phyloP scores from a whole-genome alignment of 2,797 vertebrate genomes.

The Epinephelus malabaricus region DNA sequence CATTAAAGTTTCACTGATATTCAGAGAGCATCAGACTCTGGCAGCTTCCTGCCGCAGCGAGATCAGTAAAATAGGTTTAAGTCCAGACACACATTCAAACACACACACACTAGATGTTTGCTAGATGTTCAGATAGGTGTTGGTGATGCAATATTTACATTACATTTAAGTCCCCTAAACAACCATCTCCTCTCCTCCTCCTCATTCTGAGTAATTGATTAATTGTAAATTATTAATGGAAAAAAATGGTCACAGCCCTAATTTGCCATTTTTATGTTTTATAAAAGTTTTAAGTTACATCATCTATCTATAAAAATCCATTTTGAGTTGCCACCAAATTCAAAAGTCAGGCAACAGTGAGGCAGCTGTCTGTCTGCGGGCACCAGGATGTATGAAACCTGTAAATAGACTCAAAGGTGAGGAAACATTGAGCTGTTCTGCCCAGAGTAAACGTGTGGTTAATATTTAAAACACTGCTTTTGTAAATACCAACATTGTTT shows the following conservation, averaged over 20 bases:
- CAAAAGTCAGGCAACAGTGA: too few relatives aligned
- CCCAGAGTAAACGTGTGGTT: background rate
- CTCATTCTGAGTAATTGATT: background rate
- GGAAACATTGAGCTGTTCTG: background rate
- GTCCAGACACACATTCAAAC: background rate
- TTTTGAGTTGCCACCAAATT: background rate
- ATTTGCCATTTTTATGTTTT: background rate
- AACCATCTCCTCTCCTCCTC: too few relatives aligned
- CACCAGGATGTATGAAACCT: background rate
- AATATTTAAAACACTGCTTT: background rate
- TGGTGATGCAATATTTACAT: too few relatives aligned
- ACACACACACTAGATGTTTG: too few relatives aligned
- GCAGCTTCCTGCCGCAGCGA: slow-evolving; percentile 35
- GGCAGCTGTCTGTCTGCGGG: too few relatives aligned
- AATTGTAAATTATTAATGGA: background rate
- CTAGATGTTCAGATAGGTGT: too few relatives aligned
- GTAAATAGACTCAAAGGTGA: too few relatives aligned
- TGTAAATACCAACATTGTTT: background rate
- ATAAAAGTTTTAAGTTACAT: background rate
- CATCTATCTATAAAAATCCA: background rate
- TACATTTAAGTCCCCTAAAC: too few relatives aligned
- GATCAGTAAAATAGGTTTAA: slow-evolving; percentile 36
- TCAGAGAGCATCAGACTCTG: slow-evolving; percentile 64
- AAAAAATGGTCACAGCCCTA: background rate
- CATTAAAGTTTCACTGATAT: slow-evolving; percentile 64